A percentile compares a stretch with the other conserved stretches of the same genome.
Conservation (phyloP, 2,888 invertebrate genomes). For the Acanthosepion esculentum region DNA sequence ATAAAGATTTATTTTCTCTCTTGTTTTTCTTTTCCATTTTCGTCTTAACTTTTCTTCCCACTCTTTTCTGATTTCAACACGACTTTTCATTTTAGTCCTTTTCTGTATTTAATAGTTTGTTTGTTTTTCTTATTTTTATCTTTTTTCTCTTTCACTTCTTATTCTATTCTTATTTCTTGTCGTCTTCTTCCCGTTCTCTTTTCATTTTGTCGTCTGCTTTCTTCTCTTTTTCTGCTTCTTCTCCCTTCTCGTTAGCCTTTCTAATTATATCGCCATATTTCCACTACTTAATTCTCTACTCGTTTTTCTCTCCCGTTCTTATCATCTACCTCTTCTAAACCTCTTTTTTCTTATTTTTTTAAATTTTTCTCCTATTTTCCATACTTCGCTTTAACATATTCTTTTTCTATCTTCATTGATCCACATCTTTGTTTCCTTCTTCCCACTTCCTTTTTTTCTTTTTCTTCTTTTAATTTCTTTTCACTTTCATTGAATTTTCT, state of each 20-base stretch:
- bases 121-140: neutral
- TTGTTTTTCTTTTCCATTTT: neutral
- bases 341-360: neutral
- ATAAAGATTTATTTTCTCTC: neutral
- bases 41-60: neutral
- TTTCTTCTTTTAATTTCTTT: neutral
- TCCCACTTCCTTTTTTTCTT: neutral
- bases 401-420: neutral
- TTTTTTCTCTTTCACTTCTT: neutral
- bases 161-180: neutral
- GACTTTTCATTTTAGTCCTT: no score
- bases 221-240: no score
- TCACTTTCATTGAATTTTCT: no score
- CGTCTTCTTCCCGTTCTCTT: neutral
- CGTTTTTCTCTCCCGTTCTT: neutral
- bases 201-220: no score
- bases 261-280: no score
- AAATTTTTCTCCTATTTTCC: neutral
- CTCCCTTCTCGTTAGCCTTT: no score
- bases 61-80: neutral
- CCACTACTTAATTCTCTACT: neutral
- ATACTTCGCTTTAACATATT: neutral
- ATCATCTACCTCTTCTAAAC: neutral
- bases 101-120: neutral
- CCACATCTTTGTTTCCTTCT: neutral